Percentiles rank a stretch among this genome's conserved stretches.
Evolutionary conservation across 2,113 vertebrate species (phyloP).

Genomic region (Bagarius yarrelli): DNA sequence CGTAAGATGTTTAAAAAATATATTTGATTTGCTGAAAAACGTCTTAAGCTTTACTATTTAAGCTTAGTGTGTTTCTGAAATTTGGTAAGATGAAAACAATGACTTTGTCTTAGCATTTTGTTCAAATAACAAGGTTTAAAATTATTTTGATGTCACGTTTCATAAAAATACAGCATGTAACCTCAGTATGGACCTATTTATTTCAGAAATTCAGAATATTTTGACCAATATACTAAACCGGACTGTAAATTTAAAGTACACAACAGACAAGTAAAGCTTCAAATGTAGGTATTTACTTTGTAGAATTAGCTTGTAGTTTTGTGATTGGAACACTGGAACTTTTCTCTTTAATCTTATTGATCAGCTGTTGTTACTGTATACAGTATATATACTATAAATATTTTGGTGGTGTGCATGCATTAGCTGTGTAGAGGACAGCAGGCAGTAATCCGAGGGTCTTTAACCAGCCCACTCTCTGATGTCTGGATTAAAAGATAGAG

Average conservation of each 20-base stretch:
- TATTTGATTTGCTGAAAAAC: neutral
- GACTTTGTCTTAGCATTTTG: neutral
- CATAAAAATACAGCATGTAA: neutral
- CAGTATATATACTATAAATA: conserved; percentile 13
- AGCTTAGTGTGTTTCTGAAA: neutral
- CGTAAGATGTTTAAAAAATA: too few relatives aligned
- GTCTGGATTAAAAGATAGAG: conserved; percentile 45
- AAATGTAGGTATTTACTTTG: neutral
- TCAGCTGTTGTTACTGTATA: conserved; percentile 7
- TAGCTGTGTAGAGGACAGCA: conserved; percentile 34
- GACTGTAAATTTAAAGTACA: neutral
- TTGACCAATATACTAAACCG: neutral
- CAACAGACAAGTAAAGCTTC: neutral
- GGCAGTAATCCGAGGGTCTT: conserved; percentile 25
- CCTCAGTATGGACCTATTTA: neutral
- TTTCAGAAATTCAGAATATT: neutral
- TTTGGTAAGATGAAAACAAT: neutral
- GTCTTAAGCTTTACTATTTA: neutral
- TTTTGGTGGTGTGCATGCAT: conserved; percentile 14
- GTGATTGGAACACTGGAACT: neutral
- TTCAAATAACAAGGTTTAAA: neutral
- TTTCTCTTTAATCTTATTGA: neutral
- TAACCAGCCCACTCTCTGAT: conserved; percentile 8
- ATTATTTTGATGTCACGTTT: neutral
- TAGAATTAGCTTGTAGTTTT: neutral